Base-by-base conservation (phyloP, 1,140 invertebrate species). In the Eciton burchellii region DNA sequence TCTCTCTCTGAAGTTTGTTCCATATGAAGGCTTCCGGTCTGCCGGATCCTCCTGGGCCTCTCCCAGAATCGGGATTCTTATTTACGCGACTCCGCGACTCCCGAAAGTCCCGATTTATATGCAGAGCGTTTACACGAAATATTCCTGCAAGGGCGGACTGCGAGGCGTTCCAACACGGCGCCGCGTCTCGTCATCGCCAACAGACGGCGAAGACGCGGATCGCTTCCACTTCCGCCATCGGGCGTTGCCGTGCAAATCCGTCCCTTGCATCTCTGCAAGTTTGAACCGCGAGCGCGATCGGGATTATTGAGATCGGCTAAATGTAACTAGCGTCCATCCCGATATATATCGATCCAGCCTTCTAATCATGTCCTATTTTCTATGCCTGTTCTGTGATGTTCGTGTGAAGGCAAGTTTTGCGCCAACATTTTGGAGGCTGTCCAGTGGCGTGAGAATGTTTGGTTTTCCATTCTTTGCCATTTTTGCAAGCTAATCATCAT, bases 191-290 rank as follows among this genome's bases (percentile, higher is more conserved):
- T 63, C 63, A 76, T 74, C 72, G 19, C 14, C 14, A 26, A 8
- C 47, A 63, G 72, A 12, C 29, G 35, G 62, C 72, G 29, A 63
- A 76, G 45, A 65, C 14, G 29, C 45, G 24, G 68, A 79, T 68
- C 49, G 47, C 21, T 66, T 45, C 62, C 26, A 56, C 41, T 52
- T 54, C 47, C 35, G 21, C 12, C 19, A 4, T n/a, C 16, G 52
- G 54, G 74, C 26, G 63, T 52, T 56, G 49, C 57, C 45, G 35
- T 68, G 11, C 76, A 76, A 86, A 89, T 83, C 84, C 79, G 77
- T 68, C 66, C 81, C 76, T 86, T 85, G 89, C 85, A 90, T 90
- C 89, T 87, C 87, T 87, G 89, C 83, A 90, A 90, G 89, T 90
- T 90, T 86, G 81, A 89, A 89, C 87, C 89, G 86, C 86, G 60